These are phyloP conservation scores for Patella pellucida DNA, from an alignment of 2,888 invertebrate species.

Conservation along the genomic window DNA sequence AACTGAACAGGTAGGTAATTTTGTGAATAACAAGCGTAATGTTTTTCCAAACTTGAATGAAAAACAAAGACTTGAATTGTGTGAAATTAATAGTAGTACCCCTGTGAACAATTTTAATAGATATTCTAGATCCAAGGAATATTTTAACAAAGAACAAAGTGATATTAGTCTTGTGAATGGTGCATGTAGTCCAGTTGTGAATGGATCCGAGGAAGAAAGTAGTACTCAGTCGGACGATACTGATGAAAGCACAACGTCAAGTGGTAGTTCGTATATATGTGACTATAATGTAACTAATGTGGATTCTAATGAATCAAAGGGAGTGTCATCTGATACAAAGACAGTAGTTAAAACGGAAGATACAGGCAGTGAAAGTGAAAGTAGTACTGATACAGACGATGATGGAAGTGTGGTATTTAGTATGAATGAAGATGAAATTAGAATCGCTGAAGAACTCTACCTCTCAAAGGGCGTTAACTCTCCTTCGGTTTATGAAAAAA, in stretches of 20 bases:
- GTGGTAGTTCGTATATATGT: slow-evolving; percentile 31
- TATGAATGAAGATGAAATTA: slow-evolving; percentile 35
- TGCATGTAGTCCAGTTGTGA: background rate
- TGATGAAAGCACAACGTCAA: slow-evolving; percentile 25
- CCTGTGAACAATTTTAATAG: background rate
- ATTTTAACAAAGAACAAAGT: background rate
- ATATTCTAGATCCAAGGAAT: background rate
- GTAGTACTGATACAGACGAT: slow-evolving; percentile 10
- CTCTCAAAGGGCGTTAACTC: slow-evolving; percentile 52
- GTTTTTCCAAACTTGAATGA: background rate
- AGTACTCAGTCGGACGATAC: slow-evolving; percentile 20
- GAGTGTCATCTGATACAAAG: background rate
- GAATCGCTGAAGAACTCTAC: slow-evolving; percentile 54
- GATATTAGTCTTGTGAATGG: slow-evolving; percentile 8
- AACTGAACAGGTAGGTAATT: background rate
- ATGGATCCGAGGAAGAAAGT: background rate
- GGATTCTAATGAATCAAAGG: slow-evolving; percentile 11
- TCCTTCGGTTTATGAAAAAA: slow-evolving; percentile 44
- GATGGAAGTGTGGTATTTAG: slow-evolving; percentile 12
- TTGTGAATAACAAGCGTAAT: background rate
- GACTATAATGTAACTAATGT: slow-evolving; percentile 18
- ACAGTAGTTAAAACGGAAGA: slow-evolving; percentile 16
- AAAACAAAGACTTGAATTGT: background rate
- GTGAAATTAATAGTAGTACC: slow-evolving; percentile 6
- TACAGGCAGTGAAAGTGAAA: slow-evolving; percentile 14